These are phyloP conservation scores for Leptogaster cylindrica DNA, from an alignment of 2,888 invertebrate species.

Conservation along the genomic window DNA sequence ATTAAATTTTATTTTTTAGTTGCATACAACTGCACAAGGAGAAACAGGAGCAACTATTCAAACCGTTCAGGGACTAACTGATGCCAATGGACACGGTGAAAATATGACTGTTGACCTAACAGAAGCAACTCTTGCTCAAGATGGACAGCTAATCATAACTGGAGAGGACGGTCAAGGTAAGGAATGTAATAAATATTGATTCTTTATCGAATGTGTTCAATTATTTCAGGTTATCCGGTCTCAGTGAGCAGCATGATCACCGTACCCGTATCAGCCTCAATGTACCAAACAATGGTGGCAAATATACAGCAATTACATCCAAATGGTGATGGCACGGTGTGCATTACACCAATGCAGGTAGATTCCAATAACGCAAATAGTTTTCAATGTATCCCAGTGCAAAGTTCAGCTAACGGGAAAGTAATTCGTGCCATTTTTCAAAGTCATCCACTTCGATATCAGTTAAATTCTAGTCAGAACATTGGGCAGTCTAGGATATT, in stretches of 20 bases:
- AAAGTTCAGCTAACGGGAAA: slow-evolving; percentile 39
- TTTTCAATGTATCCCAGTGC: slow-evolving; percentile 32
- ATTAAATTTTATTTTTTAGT: slow-evolving; percentile 57
- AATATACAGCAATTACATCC: slow-evolving; percentile 81
- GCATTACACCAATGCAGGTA: slow-evolving; percentile 85
- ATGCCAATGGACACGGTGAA: slow-evolving; percentile 75
- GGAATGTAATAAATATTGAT: slow-evolving; percentile 8
- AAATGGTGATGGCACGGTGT: slow-evolving; percentile 78
- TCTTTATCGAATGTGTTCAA: not conserved
- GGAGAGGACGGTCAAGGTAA: slow-evolving; percentile 89
- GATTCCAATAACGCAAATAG: slow-evolving; percentile 57
- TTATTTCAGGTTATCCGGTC: slow-evolving; percentile 67
- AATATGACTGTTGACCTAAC: slow-evolving; percentile 88
- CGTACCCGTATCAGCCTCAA: slow-evolving; percentile 91
- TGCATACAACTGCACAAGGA: slow-evolving; percentile 68
- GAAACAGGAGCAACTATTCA: slow-evolving; percentile 68
- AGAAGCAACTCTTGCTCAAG: slow-evolving; percentile 89
- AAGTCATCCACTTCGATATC: slow-evolving; percentile 51
- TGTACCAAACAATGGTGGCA: slow-evolving; percentile 96
- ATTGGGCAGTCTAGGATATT: slow-evolving; percentile 26
- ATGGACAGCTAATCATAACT: slow-evolving; percentile 93
- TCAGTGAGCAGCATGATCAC: slow-evolving; percentile 94
- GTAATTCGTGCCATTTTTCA: slow-evolving; percentile 48
- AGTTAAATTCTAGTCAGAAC: slow-evolving; percentile 55
- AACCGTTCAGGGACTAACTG: slow-evolving; percentile 73